These are phyloP conservation scores for Haliclona indistincta DNA, from an alignment of 37 sponge, comb jelly and placozoan species.

Conservation along the genomic window DNA sequence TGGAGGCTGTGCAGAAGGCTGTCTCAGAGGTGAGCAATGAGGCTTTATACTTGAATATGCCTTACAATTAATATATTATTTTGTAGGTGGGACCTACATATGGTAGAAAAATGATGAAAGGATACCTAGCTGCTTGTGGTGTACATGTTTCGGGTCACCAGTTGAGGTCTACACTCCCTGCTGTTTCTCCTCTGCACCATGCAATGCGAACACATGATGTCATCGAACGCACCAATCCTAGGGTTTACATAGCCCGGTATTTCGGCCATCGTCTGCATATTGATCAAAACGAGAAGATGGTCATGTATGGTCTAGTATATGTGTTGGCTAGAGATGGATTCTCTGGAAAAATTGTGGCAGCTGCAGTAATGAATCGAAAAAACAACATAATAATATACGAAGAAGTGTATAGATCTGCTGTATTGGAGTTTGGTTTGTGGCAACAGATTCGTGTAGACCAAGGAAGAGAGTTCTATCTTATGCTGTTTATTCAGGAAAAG, in stretches of 20 bases:
- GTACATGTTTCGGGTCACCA: neutral
- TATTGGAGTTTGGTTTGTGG: constrained; percentile 22
- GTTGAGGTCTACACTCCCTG: neutral
- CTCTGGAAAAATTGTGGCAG: constrained; percentile 14
- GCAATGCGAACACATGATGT: neutral
- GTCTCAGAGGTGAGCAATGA: constrained; percentile 6
- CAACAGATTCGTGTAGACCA: constrained; percentile 46
- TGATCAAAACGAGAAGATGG: constrained; percentile 14
- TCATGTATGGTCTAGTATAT: constrained; percentile 25
- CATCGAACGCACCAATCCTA: no score
- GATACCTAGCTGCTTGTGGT: constrained; percentile 4
- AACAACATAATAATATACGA: constrained; percentile 30
- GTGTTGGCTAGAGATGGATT: constrained; percentile 28
- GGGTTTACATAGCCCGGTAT: no score
- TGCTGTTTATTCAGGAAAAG: constrained; percentile 17
- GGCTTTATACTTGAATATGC: neutral
- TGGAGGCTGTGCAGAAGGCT: neutral
- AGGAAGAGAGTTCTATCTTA: constrained; percentile 25
- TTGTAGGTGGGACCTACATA: constrained; percentile 25
- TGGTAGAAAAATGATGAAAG: constrained; percentile 43
- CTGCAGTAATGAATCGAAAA: constrained; percentile 28
- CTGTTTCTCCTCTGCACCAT: neutral
- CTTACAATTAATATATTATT: neutral
- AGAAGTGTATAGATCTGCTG: constrained; percentile 8
- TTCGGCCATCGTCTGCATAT: no score